phyloP scores from a whole-genome alignment of 2,888 invertebrate species.

The Pharmacophagus antenor region DNA sequence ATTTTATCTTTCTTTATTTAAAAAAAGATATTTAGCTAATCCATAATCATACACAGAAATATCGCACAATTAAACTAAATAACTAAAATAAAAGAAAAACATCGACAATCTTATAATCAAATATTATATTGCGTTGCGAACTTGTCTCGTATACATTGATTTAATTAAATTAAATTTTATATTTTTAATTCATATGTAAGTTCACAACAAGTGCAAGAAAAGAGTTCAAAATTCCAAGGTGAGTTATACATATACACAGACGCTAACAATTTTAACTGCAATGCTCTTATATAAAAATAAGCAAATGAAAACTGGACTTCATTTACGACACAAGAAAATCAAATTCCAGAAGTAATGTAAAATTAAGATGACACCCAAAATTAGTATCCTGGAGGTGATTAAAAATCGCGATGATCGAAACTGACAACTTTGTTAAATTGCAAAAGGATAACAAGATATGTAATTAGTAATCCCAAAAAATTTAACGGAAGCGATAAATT shows the following conservation, averaged over 20 bases:
- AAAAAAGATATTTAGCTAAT: too few species aligned
- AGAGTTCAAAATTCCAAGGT: background rate
- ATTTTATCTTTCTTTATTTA: too few species aligned
- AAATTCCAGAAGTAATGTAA: background rate
- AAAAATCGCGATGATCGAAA: slow-evolving; percentile 18
- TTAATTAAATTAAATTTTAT: too few species aligned
- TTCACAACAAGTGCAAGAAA: background rate
- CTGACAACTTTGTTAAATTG: slow-evolving; percentile 61
- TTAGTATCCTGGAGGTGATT: background rate
- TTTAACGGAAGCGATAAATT: slow-evolving; percentile 66
- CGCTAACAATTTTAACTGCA: too few species aligned
- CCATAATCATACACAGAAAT: too few species aligned
- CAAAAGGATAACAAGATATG: slow-evolving; percentile 64
- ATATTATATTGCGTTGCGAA: too few species aligned
- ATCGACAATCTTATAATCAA: too few species aligned
- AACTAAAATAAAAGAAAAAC: too few species aligned
- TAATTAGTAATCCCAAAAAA: slow-evolving; percentile 56
- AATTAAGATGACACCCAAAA: background rate
- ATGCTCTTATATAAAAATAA: too few species aligned
- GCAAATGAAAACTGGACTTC: background rate
- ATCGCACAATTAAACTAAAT: too few species aligned
- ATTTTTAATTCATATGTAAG: background rate
- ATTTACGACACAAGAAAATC: too few species aligned
- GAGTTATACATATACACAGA: background rate
- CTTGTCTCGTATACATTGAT: too few species aligned